Conservation (phyloP, 2,888 invertebrate genomes). For the Caenorhabditis sulstoni region DNA sequence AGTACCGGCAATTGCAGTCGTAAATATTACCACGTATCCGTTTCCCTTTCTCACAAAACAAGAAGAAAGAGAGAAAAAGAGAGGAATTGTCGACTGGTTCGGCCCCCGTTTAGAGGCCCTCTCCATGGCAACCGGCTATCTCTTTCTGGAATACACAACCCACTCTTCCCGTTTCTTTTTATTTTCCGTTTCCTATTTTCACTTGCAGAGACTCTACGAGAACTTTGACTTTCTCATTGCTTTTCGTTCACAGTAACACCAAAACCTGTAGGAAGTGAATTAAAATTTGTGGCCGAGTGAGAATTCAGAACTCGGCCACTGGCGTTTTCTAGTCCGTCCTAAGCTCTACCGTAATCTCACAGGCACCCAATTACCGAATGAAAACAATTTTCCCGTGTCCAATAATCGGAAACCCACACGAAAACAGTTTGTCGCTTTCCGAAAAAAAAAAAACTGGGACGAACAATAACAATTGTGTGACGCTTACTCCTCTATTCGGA, state of each 20-base stretch:
- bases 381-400: no score
- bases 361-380: no score
- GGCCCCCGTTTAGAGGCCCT: neutral
- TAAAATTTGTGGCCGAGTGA: no score
- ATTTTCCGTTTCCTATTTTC: slow-evolving; percentile 10
- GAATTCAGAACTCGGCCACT: neutral
- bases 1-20: neutral
- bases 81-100: slow-evolving; percentile 21
- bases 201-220: no score
- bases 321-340: no score
- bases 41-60: slow-evolving; percentile 24
- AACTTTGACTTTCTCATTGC: no score
- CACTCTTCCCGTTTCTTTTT: neutral
- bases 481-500: no score
- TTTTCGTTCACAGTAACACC: no score
- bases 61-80: neutral
- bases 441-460: no score
- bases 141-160: neutral
- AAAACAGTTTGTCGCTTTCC: no score
- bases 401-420: neutral
- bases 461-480: no score
- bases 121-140: slow-evolving; percentile 3
- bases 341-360: neutral
- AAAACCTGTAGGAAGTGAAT: no score
- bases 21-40: neutral